These are phyloP conservation scores for Castor canadensis DNA, from an alignment of 2,113 vertebrate genomes.

Conservation along the genomic window DNA sequence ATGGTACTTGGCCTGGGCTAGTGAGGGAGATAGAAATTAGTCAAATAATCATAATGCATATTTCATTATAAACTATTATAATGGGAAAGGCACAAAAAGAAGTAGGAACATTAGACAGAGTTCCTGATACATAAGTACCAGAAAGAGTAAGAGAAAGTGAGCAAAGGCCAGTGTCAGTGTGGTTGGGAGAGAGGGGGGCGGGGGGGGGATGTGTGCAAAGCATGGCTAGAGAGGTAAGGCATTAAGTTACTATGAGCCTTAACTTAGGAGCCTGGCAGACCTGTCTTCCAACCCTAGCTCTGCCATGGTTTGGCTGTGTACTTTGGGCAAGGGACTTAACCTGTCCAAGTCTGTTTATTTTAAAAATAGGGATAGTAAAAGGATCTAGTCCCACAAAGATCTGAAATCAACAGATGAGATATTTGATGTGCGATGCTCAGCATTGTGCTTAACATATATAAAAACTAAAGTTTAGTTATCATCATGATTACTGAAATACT, in stretches of 20 bases:
- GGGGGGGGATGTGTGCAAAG: background rate
- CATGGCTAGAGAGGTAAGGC: background rate
- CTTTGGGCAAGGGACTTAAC: background rate
- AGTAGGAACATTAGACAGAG: background rate
- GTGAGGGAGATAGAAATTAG: background rate
- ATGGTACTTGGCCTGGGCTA: background rate
- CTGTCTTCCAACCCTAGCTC: background rate
- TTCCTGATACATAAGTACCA: background rate
- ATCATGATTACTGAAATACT: background rate
- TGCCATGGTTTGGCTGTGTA: background rate
- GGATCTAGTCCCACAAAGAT: background rate
- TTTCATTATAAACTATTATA: background rate
- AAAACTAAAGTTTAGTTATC: background rate
- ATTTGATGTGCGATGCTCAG: background rate
- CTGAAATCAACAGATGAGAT: conserved; percentile 21
- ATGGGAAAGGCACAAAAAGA: background rate
- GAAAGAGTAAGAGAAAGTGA: background rate
- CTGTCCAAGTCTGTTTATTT: background rate
- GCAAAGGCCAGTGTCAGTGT: background rate
- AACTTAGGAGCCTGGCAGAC: background rate
- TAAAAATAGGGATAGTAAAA: background rate
- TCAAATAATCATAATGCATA: background rate
- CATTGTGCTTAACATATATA: background rate
- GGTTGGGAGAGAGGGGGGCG: background rate
- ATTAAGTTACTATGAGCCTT: background rate